Base-by-base conservation (phyloP, 2,888 invertebrate genomes). In the Lasius fuliginosus region DNA sequence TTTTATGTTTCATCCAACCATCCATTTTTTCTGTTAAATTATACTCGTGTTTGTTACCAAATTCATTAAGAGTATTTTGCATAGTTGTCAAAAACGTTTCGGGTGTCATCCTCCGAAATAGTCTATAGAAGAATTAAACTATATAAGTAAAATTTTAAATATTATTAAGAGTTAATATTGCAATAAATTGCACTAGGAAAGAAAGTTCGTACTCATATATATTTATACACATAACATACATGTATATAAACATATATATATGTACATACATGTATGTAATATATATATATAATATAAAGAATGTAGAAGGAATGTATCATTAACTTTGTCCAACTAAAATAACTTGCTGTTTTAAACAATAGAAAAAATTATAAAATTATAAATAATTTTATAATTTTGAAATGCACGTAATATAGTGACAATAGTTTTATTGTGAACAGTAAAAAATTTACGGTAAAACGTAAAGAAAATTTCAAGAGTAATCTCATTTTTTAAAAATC, bases 71-170 rank as follows among this genome's bases (percentile, higher is more conserved):
- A 46, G 81, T 77, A 53, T 6, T 9, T 74, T 89, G 88, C 30
- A 88, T 53, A 0, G 84, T 11, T 56, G 36, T 87, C 87, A 89
- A 6, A 23, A 89, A 86, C 4, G 86, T 62, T 0, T 86, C 49
- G 2, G 83, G 36, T 36, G 4, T 36, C 23, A 23, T 23, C 23
- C 23, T 23, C 36, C 5, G 0, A 36, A 36, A 36, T 4, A 5
- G 36, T 36, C 36, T 36, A 36, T 36, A 36, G 5, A 36, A 36
- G 5, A 36, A 36, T 5, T 36, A 36, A 82, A 82, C 46, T 74
- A 64, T 27, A 86, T 88, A 62, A 71, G n/a, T 40, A 69, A 64
- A 58, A 12, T 23, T 33, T 33, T 33, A 33, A 23, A 30, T 85
- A 74, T 76, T 83, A 53, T 81, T 60, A 68, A 69, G 62, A 84